These are phyloP conservation scores for Gerris buenoi DNA, from an alignment of 1,140 invertebrate genomes.

Conservation along the genomic window DNA sequence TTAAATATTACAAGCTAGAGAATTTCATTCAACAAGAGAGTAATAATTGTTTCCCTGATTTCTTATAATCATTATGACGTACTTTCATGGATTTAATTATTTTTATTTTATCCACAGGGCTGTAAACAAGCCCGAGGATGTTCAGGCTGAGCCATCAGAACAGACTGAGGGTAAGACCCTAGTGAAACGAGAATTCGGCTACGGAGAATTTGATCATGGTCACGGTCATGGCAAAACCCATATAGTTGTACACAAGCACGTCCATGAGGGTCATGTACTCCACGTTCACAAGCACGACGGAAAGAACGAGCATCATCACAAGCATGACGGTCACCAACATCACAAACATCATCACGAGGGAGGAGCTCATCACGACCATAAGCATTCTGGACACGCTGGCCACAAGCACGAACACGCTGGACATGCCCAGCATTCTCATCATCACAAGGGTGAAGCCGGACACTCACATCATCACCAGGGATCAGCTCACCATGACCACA, in stretches of 20 bases:
- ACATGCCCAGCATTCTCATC: conserved; percentile 1
- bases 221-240: not conserved
- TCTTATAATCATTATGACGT: no score
- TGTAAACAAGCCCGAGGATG: not conserved
- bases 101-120: not conserved
- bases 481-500: not conserved
- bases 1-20: no score
- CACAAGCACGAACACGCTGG: conserved; percentile 8
- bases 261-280: conserved; percentile 6
- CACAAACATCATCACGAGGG: conserved; percentile 14
- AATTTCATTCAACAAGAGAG: no score
- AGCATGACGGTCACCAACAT: conserved; percentile 12
- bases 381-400: conserved; percentile 2
- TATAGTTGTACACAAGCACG: not conserved
- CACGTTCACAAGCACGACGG: conserved; percentile 13
- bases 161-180: not conserved
- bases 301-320: conserved; percentile 11
- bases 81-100: no score
- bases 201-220: not conserved
- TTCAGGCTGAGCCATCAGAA: not conserved
- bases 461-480: not conserved
- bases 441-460: not conserved
- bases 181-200: not conserved
- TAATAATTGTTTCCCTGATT: no score
- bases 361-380: conserved; percentile 7